Base-by-base conservation (phyloP, 2,888 invertebrate genomes). In the Cinara cedri region DNA sequence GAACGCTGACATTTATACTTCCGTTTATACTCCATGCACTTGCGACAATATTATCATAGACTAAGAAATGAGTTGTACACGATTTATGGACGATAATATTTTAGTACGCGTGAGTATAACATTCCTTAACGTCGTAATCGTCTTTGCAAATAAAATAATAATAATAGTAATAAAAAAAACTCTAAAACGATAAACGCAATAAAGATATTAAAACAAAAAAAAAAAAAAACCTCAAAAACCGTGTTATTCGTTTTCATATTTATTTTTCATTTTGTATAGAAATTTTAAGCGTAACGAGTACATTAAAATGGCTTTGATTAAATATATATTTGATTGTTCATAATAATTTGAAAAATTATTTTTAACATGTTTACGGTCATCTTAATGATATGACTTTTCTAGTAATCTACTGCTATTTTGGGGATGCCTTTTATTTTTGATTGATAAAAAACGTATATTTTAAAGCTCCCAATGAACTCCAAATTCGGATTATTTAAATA, bases 1-100 rank as follows among this genome's bases (percentile, higher is more conserved):
- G 16, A 74, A 49, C 57, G 49, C n/a, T 68, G 76, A 68, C 68
- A 60, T 76, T 44, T 57, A 57, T 49, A 16, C 46, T 76, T 76
- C 76, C 76, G 76, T 68, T 68, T 57, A 2, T 55, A 19, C 57
- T 21, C 34, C 6, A 6, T 6, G 66, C 34, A 68, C 57, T 68
- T 68, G 49, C 14, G 13, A 46, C 65, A 60, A 55, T 57, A 60
- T 76, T 76, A 76, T 68, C 55, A 55, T 65, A 55, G 54, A 75
- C 42, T 54, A 44, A n/a, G 34, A 63, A 34, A 74, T 42, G 49
- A 63, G 26, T 60, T 9, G 24, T 44, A 19, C 26, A 26, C 49
- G 46, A 46, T 72, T 72, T 72, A 72, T 72, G n/a, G 19, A 26
- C 11, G 42, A 63, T 26, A 19, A 60, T 72, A 60, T 57, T 72